These are phyloP conservation scores for Drosophila nannoptera DNA, from an alignment of 1,140 invertebrate species.

Conservation along the genomic window DNA sequence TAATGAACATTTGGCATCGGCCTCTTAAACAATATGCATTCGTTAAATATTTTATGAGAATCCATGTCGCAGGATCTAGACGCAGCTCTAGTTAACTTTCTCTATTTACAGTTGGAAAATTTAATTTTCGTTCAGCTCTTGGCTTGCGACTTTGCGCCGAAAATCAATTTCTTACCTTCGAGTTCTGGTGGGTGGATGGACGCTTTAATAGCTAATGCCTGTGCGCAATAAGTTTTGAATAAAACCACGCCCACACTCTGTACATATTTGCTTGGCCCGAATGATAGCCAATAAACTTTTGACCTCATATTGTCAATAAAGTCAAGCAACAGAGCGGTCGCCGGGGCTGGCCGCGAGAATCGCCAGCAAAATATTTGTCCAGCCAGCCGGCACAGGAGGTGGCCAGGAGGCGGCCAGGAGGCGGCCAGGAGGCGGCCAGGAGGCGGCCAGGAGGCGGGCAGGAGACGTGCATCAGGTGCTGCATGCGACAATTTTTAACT, in stretches of 20 bases:
- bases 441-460: background rate
- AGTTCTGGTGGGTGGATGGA: too few species aligned
- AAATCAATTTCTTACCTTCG: too few species aligned
- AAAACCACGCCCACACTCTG: slow-evolving; percentile 18
- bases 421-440: background rate
- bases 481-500: slow-evolving; percentile 39
- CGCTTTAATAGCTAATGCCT: too few species aligned
- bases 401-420: background rate
- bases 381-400: slow-evolving; percentile 22
- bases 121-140: background rate
- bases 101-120: too few species aligned
- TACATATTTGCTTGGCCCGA: slow-evolving; percentile 32
- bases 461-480: slow-evolving; percentile 24
- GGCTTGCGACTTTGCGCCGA: too few species aligned
- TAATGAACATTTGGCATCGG: too few species aligned
- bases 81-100: too few species aligned
- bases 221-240: slow-evolving; percentile 1
- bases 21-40: background rate
- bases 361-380: slow-evolving; percentile 63
- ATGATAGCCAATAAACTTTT: slow-evolving; percentile 73
- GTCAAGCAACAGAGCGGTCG: background rate
- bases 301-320: slow-evolving; percentile 67
- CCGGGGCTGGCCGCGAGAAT: background rate
- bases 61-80: too few species aligned
- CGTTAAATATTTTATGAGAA: slow-evolving; percentile 53